A percentile compares a stretch with the other conserved stretches of the same genome.
phyloP scores from a whole-genome alignment of 2,888 invertebrate genomes.

The Hydrotaea cyrtoneurina region DNA sequence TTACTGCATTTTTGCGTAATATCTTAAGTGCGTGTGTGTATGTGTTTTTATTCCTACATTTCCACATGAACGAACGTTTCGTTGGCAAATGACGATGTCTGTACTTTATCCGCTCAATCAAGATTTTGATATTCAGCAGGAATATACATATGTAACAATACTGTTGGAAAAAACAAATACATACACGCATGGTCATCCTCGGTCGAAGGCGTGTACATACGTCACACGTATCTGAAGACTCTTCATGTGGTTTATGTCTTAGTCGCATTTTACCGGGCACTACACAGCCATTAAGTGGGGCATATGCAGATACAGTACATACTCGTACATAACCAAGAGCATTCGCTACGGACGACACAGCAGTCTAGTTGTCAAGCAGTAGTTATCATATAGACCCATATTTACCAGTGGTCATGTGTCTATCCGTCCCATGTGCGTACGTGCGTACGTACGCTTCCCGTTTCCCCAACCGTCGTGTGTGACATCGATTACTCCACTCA shows the following conservation, averaged over 20 bases:
- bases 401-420: not conserved
- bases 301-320: too few relatives aligned
- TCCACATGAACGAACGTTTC: not conserved
- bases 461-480: not conserved
- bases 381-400: not conserved
- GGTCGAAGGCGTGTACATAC: too few relatives aligned
- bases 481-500: slow-evolving; percentile 4
- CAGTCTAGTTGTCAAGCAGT: not conserved
- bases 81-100: not conserved
- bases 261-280: not conserved
- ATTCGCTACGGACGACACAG: not conserved
- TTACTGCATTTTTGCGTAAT: slow-evolving; percentile 55
- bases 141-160: not conserved
- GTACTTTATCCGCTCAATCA: slow-evolving; percentile 6
- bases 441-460: not conserved
- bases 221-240: not conserved
- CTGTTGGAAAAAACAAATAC: too few relatives aligned
- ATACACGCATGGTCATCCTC: not conserved
- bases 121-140: not conserved
- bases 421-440: not conserved
- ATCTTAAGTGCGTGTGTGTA: not conserved
- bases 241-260: not conserved
- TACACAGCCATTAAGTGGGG: too few relatives aligned
- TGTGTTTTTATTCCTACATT: not conserved
- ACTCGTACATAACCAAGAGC: too few relatives aligned